These are phyloP conservation scores for Macroglossus sobrinus DNA, from an alignment of 2,113 vertebrate species.

Conservation along the genomic window DNA sequence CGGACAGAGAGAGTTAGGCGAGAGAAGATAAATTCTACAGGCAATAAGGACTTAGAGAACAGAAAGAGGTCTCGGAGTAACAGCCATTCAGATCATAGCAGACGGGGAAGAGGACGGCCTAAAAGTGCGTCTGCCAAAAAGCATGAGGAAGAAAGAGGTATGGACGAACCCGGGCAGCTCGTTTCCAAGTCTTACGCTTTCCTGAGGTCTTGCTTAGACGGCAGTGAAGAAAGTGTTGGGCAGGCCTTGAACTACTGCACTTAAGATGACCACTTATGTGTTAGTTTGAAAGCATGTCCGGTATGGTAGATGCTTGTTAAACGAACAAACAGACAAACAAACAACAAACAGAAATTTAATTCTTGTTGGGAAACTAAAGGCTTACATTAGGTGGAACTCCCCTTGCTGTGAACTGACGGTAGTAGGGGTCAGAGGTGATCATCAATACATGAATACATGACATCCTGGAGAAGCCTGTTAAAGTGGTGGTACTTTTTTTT, in stretches of 20 bases:
- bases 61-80: slow-evolving; percentile 91
- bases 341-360: background rate
- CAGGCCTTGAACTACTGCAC: background rate
- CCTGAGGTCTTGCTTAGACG: background rate
- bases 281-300: slow-evolving; percentile 46
- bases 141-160: slow-evolving; percentile 97
- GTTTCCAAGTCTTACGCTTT: background rate
- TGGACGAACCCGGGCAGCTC: slow-evolving; percentile 46
- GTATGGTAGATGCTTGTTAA: slow-evolving; percentile 12
- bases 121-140: slow-evolving; percentile 95
- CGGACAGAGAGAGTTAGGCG: slow-evolving; percentile 94
- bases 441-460: background rate
- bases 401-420: background rate
- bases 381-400: slow-evolving; percentile 23
- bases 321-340: background rate
- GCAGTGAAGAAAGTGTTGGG: slow-evolving; percentile 10
- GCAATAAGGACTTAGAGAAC: slow-evolving; percentile 93
- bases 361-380: slow-evolving; percentile 6
- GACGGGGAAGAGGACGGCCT: slow-evolving; percentile 94
- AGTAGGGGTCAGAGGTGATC: slow-evolving; percentile 22
- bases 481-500: background rate
- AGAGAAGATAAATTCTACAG: slow-evolving; percentile 91
- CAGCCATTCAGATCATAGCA: slow-evolving; percentile 95
- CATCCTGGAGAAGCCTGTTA: background rate
- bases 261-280: background rate